Base-by-base conservation (phyloP, 2,888 invertebrate species). In the Tipula confusa region DNA sequence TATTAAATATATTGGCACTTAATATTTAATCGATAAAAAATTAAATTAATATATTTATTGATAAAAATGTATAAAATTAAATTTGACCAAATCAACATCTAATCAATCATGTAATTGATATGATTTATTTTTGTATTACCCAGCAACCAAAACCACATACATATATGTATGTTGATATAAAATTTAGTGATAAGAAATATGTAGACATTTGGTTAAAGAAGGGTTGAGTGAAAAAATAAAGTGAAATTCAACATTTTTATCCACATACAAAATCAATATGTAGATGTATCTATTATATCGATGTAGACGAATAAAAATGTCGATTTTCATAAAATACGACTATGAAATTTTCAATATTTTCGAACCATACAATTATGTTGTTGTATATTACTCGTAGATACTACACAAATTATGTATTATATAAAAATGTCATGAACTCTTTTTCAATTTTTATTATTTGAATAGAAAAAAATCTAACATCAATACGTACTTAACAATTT, bases 401-500 rank as follows among this genome's bases (percentile, higher is more conserved):
- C n/a, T 43, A 15, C 3, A 15, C 3, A 43, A 43, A 43, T n/a
- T 43, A 15, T 9, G 0, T 36, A 36, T 36, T 36, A 36, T 9
- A 36, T 43, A 43, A 43, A 15, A 43, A 43, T 43, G 15, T 43
- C 43, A 43, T 43, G 43, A 43, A 43, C 43, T 15, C 15, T 43
- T 43, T 43, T n/a, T 43, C 15, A 15, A 9, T 33, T 5, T 7
- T 5, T 33, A 33, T 6, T 9, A 5, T 36, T 43, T n/a, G 24
- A 64, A 24, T 43, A 36, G 0, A 36, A 15, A 43, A n/a, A 43
- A 15, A 4, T 64, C 64, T 18, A 64, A 64, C 64, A 64, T 64
- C 64, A 64, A 64, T 64, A 64, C 64, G 64, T 64, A 64, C 24
- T 64, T 64, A 64, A 64, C 64, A 64, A 64, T 64, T 64, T 64